Conservation (phyloP, 2,797 vertebrate species). For the Glyptemys insculpta region DNA sequence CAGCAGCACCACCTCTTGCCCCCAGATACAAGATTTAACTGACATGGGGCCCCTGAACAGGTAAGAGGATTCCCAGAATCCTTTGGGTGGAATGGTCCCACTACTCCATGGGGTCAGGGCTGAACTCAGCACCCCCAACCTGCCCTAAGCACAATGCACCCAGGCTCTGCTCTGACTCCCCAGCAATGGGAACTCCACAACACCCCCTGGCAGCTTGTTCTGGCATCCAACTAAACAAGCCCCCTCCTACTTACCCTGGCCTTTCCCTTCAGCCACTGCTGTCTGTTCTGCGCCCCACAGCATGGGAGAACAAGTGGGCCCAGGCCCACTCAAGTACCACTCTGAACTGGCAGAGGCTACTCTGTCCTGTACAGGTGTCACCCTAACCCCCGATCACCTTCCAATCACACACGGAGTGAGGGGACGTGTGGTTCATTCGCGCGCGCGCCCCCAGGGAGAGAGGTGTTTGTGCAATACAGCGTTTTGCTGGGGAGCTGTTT, state of each 20-base stretch:
- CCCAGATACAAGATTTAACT: not conserved
- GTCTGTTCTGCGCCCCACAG: not conserved
- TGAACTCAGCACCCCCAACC: not conserved
- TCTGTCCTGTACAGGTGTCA: not conserved
- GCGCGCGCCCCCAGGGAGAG: too few species aligned
- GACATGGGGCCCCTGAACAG: not conserved
- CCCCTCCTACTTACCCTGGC: not conserved
- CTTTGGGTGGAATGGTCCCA: not conserved
- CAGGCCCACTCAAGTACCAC: not conserved
- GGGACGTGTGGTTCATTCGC: too few species aligned
- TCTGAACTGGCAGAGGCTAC: not conserved
- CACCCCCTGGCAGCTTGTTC: not conserved
- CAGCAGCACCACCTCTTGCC: not conserved
- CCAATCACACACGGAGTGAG: rapidly evolving
- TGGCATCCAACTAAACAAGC: not conserved
- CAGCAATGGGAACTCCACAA: not conserved
- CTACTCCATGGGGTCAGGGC: not conserved
- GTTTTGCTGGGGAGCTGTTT: too few species aligned
- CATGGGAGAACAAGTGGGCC: not conserved
- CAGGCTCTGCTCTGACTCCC: not conserved
- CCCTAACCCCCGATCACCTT: not conserved
- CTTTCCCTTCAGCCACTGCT: not conserved
- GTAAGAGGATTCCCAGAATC: not conserved
- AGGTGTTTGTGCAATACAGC: not conserved
- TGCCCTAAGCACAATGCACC: not conserved